Conservation (phyloP, 2,113 vertebrate species). For the Perccottus glenii region DNA sequence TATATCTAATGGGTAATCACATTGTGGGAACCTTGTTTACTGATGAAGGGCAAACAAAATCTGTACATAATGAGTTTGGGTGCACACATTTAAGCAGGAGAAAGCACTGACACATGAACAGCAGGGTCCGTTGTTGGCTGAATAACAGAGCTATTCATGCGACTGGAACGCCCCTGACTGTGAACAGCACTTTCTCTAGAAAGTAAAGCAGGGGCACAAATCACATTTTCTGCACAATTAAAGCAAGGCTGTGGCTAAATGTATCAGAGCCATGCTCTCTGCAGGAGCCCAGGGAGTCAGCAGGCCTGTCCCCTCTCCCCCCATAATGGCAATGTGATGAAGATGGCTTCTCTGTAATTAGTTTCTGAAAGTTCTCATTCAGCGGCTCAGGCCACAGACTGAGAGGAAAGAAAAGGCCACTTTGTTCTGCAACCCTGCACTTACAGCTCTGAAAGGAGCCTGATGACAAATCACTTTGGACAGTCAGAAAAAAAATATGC, state of each 20-base stretch:
- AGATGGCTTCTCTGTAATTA: conserved; percentile 82
- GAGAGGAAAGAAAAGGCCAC: conserved; percentile 61
- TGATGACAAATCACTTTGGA: conserved; percentile 26
- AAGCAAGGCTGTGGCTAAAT: conserved; percentile 78
- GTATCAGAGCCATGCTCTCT: conserved; percentile 70
- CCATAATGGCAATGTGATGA: conserved; percentile 81
- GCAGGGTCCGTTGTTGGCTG: conserved; percentile 66
- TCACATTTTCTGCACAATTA: conserved; percentile 87
- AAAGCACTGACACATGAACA: conserved; percentile 21
- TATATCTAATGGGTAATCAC: conserved; percentile 48
- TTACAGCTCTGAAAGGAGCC: conserved; percentile 50
- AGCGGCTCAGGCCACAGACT: conserved; percentile 58
- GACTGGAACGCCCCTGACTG: conserved; percentile 72
- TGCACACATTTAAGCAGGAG: conserved; percentile 29
- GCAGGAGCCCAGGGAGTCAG: conserved; percentile 73
- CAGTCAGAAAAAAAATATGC: conserved; percentile 17
- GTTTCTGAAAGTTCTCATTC: conserved; percentile 80
- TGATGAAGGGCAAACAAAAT: conserved; percentile 60
- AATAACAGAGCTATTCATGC: conserved; percentile 77
- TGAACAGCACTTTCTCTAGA: conserved; percentile 77
- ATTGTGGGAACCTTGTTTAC: conserved; percentile 59
- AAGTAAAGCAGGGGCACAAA: conserved; percentile 82
- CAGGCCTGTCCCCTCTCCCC: conserved; percentile 66
- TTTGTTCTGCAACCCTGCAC: conserved; percentile 62
- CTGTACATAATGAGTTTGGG: conserved; percentile 58